Conservation (phyloP, 2,797 vertebrate species). For the Helostoma temminkii region DNA sequence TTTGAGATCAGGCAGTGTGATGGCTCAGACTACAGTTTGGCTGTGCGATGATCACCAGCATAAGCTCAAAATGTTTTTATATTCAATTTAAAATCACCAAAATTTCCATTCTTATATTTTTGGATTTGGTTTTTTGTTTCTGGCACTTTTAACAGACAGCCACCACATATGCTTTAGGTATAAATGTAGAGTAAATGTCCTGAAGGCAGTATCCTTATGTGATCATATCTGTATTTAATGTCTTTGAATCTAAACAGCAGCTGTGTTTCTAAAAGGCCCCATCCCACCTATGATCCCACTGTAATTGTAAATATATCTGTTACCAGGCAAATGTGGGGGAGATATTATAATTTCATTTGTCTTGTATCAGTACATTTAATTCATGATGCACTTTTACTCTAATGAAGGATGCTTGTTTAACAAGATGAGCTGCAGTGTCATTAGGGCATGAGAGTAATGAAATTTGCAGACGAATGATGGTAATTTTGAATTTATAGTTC, state of each 20-base stretch:
- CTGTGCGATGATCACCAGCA: constrained; percentile 40
- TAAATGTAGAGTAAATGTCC: background rate
- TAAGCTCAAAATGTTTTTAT: constrained; percentile 46
- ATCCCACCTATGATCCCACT: constrained; percentile 26
- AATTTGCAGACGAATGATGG: constrained; percentile 1
- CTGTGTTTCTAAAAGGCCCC: constrained; percentile 33
- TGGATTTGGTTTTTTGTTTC: background rate
- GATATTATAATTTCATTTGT: constrained; percentile 12
- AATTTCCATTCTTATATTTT: background rate
- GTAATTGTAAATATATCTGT: constrained; percentile 46
- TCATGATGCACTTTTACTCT: constrained; percentile 62
- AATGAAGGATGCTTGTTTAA: constrained; percentile 41
- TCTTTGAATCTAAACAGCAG: constrained; percentile 30
- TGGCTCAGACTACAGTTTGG: background rate
- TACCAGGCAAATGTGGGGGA: constrained; percentile 16
- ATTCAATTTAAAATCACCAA: background rate
- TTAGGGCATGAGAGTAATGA: background rate
- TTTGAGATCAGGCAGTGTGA: background rate
- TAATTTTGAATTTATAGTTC: background rate
- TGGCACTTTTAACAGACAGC: constrained; percentile 6
- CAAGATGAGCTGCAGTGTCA: constrained; percentile 13
- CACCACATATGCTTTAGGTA: background rate
- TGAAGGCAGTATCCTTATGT: background rate
- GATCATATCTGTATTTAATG: background rate
- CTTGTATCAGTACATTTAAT: constrained; percentile 37